Evolutionary conservation across 2,113 vertebrate genomes (phyloP), one percentile per base, ranked within the genome.

Genomic region (Larimichthys polyactis): DNA sequence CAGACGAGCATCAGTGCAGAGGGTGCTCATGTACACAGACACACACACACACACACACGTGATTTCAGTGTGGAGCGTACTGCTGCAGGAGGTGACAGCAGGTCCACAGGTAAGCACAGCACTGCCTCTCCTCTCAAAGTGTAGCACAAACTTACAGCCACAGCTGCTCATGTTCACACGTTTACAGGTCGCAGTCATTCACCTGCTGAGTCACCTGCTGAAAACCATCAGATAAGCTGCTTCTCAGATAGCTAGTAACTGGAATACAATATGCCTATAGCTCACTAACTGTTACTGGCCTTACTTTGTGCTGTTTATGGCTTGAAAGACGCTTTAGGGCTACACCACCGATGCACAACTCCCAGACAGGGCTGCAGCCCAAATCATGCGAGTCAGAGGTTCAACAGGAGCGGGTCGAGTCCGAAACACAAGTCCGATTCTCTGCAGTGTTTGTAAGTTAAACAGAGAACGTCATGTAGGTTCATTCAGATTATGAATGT

Each of bases 81-180:
- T 57, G 57, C 51, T n/a, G 20, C 2, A 19, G 12, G 46, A 40
- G 57, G 49, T 32, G 71, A 54, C 49, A 66, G 65, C 79, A 29
- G 49, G 58, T 72, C n/a, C 75, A 62, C 66, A 59, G 63, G 58
- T 43, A 70, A 94, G 86, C 91, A 89, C 83, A 91, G 79, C 90
- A 86, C 90, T 92, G 87, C 89, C 84, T 79, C 83, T 82, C 85
- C 81, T 76, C 79, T 63, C 64, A 52, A 57, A 51, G 86, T 81
- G 84, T 86, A 86, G 88, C 91, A 92, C 90, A 87, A 57, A 43
- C 52, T 16, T 32, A n/a, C 58, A n/a, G 20, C 68, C 68, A 40
- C 74, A 71, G 84, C 82, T 72, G 54, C 64, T 74, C 67, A 24
- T 11, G 32, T 55, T 75, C 75, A 82, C 80, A 77, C 14, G 80